Evolutionary conservation across 2,797 vertebrate genomes (phyloP).

Genomic region (Antrozous pallidus): DNA sequence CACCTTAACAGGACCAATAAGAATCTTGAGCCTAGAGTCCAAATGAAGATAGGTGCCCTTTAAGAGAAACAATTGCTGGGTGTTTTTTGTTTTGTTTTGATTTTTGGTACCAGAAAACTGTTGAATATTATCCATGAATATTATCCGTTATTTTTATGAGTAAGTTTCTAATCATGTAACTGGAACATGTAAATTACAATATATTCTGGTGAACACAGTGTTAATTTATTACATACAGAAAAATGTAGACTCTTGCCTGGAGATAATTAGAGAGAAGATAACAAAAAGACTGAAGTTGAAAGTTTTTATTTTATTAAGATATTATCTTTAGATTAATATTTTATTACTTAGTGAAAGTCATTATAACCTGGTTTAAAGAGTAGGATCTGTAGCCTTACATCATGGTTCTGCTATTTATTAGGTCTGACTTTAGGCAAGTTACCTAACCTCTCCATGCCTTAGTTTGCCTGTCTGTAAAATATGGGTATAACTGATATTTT

Average conservation of each 20-base stretch:
- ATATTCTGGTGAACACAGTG: not conserved
- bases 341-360: not conserved
- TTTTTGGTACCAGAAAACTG: not conserved
- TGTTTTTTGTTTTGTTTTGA: not conserved
- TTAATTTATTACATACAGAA: not conserved
- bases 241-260: not conserved
- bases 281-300: not conserved
- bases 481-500: not conserved
- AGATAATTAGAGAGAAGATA: not conserved
- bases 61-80: not conserved
- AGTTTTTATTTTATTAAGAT: not conserved
- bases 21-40: not conserved
- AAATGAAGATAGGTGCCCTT: not conserved
- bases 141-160: not conserved
- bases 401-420: not conserved
- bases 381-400: not conserved
- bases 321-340: not conserved
- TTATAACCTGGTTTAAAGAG: not conserved
- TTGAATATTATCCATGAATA: not conserved
- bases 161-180: not conserved
- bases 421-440: not conserved
- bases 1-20: not conserved
- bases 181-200: not conserved
- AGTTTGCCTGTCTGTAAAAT: not conserved
- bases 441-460: not conserved